Conservation (phyloP, 2,888 invertebrate species). For the Panopea generosa region DNA sequence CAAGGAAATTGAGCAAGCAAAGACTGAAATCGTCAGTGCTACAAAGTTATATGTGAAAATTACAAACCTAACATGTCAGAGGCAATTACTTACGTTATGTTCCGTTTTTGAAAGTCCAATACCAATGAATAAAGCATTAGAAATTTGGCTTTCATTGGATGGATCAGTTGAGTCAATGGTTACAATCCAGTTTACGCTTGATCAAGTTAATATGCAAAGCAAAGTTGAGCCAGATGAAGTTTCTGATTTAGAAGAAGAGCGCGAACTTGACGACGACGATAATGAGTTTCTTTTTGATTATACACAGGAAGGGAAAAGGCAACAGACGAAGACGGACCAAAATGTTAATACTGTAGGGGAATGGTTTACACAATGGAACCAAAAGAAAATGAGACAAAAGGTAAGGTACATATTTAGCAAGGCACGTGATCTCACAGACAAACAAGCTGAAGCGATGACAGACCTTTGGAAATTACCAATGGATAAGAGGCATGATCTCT, state of each 20-base stretch:
- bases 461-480: constrained; percentile 31
- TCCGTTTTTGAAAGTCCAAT: too few species aligned
- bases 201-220: neutral
- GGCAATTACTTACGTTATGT: neutral
- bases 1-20: neutral
- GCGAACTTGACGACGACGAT: constrained; percentile 46
- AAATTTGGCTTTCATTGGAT: constrained; percentile 44
- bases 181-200: constrained; percentile 19
- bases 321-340: constrained; percentile 6
- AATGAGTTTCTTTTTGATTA: constrained; percentile 27
- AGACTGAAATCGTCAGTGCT: neutral
- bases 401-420: constrained; percentile 28
- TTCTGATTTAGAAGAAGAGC: constrained; percentile 56
- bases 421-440: constrained; percentile 58
- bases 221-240: constrained; percentile 7
- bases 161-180: constrained; percentile 10
- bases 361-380: constrained; percentile 30
- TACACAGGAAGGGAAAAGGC: neutral
- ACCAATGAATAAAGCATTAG: constrained; percentile 6
- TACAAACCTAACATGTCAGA: neutral
- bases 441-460: constrained; percentile 43
- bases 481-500: constrained; percentile 85
- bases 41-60: neutral
- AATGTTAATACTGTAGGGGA: neutral
- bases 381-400: constrained; percentile 35